Evolutionary conservation across 2,888 invertebrate genomes (phyloP).

Genomic region (Agrotis segetum): DNA sequence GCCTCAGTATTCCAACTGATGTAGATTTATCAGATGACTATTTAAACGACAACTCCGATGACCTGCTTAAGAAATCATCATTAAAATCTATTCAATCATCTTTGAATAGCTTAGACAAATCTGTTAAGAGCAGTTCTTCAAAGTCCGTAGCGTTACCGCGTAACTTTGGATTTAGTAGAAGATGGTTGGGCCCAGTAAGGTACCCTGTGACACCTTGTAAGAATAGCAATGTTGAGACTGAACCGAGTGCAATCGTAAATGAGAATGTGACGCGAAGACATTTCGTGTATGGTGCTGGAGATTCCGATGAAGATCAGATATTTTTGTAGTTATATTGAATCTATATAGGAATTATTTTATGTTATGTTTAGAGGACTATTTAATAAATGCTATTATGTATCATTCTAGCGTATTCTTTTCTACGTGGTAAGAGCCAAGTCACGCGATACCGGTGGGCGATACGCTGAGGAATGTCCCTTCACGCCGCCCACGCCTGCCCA

Average conservation of each 20-base stretch:
- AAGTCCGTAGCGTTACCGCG: constrained; percentile 90
- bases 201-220: constrained; percentile 93
- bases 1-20: constrained; percentile 85
- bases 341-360: constrained; percentile 52
- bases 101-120: constrained; percentile 82
- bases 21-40: constrained; percentile 82
- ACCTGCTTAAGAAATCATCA: constrained; percentile 80
- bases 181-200: constrained; percentile 92
- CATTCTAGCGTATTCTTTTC: constrained; percentile 3
- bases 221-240: constrained; percentile 75
- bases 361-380: constrained; percentile 64
- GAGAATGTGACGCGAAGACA: constrained; percentile 84
- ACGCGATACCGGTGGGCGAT: background rate
- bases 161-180: constrained; percentile 91
- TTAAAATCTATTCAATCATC: constrained; percentile 86
- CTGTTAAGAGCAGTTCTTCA: constrained; percentile 78
- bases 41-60: constrained; percentile 74
- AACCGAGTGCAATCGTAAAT: constrained; percentile 78
- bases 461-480: background rate
- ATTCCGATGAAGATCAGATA: constrained; percentile 92
- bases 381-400: constrained; percentile 64
- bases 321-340: constrained; percentile 87
- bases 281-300: constrained; percentile 88
- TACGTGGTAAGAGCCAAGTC: background rate
- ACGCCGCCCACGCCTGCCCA: background rate